Conservation (phyloP, 1,140 invertebrate species). For the Scylla paramamosain region DNA sequence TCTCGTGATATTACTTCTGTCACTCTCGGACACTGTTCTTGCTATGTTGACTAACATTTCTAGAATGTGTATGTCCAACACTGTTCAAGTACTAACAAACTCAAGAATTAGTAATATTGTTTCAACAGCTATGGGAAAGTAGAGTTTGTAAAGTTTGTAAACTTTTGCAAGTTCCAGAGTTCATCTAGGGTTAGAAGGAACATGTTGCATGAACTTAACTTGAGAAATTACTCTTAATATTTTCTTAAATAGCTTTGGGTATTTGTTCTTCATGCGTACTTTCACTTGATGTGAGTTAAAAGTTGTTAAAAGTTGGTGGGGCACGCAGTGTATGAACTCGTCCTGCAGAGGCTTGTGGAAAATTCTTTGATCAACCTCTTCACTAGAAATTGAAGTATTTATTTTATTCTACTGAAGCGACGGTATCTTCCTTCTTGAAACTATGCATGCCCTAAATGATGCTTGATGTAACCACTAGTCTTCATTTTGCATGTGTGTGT, state of each 20-base stretch:
- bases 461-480: neutral
- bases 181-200: slow-evolving; percentile 21
- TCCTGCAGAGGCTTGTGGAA: neutral
- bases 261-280: neutral
- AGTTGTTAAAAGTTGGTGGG: neutral
- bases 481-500: neutral
- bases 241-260: neutral
- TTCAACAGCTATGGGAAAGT: slow-evolving; percentile 45
- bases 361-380: neutral
- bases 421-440: neutral
- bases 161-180: slow-evolving; percentile 21
- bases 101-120: neutral
- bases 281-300: too few species aligned
- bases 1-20: slow-evolving; percentile 57
- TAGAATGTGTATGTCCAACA: slow-evolving; percentile 16
- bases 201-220: neutral
- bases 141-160: neutral
- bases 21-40: slow-evolving; percentile 71
- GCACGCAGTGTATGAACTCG: neutral
- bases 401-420: neutral
- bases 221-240: neutral
- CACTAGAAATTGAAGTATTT: neutral
- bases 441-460: neutral
- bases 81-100: slow-evolving; percentile 63
- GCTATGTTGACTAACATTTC: slow-evolving; percentile 59